Percentiles rank a stretch among this genome's conserved stretches.
Conservation (phyloP, 2,797 vertebrate species). For the Hydrophis major region DNA sequence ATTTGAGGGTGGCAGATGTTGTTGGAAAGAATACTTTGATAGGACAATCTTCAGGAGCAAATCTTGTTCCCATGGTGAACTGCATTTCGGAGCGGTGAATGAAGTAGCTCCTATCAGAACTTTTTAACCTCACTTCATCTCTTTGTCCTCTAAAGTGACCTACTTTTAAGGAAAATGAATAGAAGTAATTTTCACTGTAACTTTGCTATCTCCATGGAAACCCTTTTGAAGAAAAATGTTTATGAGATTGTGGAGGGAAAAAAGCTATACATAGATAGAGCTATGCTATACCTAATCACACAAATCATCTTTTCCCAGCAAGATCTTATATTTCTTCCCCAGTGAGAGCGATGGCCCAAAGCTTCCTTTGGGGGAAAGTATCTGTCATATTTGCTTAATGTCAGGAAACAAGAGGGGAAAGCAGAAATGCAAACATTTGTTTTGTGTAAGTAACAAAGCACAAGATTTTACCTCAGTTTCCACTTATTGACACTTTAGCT, state of each 20-base stretch:
- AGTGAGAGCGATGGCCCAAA: background rate
- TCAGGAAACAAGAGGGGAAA: slow-evolving; percentile 1
- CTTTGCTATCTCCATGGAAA: slow-evolving; percentile 38
- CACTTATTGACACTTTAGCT: background rate
- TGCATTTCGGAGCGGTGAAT: background rate
- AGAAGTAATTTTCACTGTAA: slow-evolving; percentile 16
- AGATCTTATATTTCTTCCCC: slow-evolving; percentile 10
- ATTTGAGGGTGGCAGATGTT: background rate
- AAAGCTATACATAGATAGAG: background rate
- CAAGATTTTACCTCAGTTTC: background rate
- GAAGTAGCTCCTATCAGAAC: background rate
- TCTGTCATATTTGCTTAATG: slow-evolving; percentile 29
- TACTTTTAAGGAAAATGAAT: slow-evolving; percentile 31
- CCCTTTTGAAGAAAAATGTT: slow-evolving; percentile 30
- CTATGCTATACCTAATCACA: background rate
- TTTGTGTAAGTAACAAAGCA: background rate
- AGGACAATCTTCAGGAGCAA: background rate
- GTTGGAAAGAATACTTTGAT: background rate
- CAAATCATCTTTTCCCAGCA: background rate
- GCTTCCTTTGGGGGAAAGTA: slow-evolving; percentile 25
- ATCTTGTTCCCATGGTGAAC: background rate
- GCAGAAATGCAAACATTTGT: background rate
- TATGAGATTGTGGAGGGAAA: slow-evolving; percentile 24
- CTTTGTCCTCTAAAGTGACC: background rate
- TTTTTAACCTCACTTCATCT: slow-evolving; percentile 17